Conservation (phyloP, 2,888 invertebrate species). For the Drosophila pseudotalamancana region DNA sequence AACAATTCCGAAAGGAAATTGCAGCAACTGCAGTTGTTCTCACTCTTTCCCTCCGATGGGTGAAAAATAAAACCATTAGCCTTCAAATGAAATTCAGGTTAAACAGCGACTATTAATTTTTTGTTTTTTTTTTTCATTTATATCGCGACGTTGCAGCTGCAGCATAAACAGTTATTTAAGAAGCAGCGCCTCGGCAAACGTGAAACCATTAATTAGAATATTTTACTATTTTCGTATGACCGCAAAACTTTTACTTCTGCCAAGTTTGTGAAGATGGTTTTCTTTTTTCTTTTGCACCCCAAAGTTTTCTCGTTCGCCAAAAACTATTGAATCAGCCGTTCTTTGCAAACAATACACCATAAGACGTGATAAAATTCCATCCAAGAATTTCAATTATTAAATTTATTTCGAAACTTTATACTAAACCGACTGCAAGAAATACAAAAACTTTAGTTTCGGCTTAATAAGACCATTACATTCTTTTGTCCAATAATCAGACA, state of each 20-base stretch:
- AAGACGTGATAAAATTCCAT: background rate
- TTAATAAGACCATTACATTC: too few species aligned
- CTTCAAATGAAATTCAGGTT: conserved; percentile 22
- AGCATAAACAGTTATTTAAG: background rate
- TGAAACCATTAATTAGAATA: conserved; percentile 44
- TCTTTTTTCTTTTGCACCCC: background rate
- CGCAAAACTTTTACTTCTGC: conserved; percentile 22
- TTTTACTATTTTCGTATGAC: conserved; percentile 9
- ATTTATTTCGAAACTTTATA: background rate
- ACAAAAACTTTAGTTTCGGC: too few species aligned
- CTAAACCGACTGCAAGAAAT: too few species aligned
- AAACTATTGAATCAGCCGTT: conserved; percentile 1
- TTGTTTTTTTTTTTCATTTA: background rate
- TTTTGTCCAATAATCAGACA: too few species aligned
- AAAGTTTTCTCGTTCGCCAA: conserved; percentile 22
- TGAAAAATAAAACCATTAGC: conserved; percentile 11
- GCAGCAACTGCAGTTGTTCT: conserved; percentile 22
- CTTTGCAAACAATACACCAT: conserved; percentile 18
- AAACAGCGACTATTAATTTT: conserved; percentile 10
- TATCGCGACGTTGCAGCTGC: conserved; percentile 27
- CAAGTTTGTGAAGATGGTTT: conserved; percentile 20
- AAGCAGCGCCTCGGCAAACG: conserved; percentile 7
- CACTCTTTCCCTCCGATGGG: conserved; percentile 3
- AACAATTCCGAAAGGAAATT: conserved; percentile 20
- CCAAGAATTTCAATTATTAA: background rate